These are phyloP conservation scores for Nephrotoma appendiculata DNA, from an alignment of 2,888 invertebrate species.

Conservation along the genomic window DNA sequence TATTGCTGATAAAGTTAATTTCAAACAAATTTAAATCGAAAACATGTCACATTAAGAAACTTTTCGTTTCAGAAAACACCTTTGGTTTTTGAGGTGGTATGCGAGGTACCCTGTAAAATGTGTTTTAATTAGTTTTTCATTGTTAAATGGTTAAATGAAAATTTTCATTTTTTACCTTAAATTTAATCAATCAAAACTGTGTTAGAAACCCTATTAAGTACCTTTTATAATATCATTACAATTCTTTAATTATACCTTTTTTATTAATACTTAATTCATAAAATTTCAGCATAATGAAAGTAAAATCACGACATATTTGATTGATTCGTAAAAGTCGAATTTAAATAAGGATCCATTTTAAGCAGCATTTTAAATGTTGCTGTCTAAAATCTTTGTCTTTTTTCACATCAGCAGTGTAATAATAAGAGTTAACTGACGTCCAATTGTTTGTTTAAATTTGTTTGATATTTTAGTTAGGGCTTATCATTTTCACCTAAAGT, in stretches of 20 bases:
- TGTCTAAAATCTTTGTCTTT: no score
- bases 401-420: no score
- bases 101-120: not conserved
- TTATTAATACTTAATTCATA: not conserved
- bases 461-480: not conserved
- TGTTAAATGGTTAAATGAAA: not conserved
- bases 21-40: no score
- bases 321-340: not conserved
- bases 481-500: not conserved
- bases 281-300: not conserved
- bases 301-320: not conserved
- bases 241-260: not conserved
- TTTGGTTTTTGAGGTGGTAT: not conserved
- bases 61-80: no score
- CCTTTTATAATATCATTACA: not conserved
- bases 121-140: not conserved
- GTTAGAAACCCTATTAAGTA: not conserved
- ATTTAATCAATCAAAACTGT: not conserved
- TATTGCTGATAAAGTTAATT: no score
- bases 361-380: no score
- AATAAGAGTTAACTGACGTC: not conserved
- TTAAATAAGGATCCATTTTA: no score
- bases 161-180: not conserved
- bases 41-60: no score
- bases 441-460: not conserved